These are phyloP conservation scores for Cephonodes hylas DNA, from an alignment of 2,888 invertebrate genomes.

Conservation along the genomic window DNA sequence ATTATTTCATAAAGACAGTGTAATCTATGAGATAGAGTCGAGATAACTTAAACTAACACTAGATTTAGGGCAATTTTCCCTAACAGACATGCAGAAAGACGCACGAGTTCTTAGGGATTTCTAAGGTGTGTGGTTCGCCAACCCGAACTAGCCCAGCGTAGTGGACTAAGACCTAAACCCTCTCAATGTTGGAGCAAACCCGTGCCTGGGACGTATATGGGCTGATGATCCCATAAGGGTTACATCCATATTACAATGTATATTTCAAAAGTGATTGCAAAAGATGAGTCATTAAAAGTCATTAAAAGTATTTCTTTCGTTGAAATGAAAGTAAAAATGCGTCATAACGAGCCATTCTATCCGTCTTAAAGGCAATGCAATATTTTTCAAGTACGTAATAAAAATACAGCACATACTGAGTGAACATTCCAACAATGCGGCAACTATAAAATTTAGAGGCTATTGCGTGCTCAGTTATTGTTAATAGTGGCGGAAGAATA, in stretches of 20 bases:
- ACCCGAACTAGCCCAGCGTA: too few species aligned
- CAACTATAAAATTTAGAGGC: conserved; percentile 24
- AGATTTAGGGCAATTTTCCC: too few species aligned
- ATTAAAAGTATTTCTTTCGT: neutral
- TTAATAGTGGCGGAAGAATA: conserved; percentile 40
- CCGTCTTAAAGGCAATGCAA: neutral
- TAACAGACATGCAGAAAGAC: too few species aligned
- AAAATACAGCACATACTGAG: conserved; percentile 17
- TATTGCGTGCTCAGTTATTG: conserved; percentile 34
- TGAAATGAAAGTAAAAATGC: neutral
- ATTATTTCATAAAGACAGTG: neutral
- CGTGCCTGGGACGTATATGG: too few species aligned
- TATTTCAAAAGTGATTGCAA: neutral
- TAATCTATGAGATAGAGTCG: neutral
- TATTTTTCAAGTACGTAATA: conserved; percentile 9
- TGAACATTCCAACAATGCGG: conserved; percentile 21
- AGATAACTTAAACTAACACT: too few species aligned
- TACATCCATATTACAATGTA: too few species aligned
- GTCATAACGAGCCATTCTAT: neutral
- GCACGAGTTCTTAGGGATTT: too few species aligned
- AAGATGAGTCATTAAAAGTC: neutral
- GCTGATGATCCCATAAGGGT: too few species aligned
- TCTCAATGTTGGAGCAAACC: too few species aligned
- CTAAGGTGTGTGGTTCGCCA: too few species aligned
- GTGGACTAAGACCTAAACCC: too few species aligned